A percentile compares a stretch with the other conserved stretches of the same genome.
These are phyloP conservation scores for Patella vulgata DNA, from an alignment of 1,140 invertebrate genomes.

Conservation along the genomic window DNA sequence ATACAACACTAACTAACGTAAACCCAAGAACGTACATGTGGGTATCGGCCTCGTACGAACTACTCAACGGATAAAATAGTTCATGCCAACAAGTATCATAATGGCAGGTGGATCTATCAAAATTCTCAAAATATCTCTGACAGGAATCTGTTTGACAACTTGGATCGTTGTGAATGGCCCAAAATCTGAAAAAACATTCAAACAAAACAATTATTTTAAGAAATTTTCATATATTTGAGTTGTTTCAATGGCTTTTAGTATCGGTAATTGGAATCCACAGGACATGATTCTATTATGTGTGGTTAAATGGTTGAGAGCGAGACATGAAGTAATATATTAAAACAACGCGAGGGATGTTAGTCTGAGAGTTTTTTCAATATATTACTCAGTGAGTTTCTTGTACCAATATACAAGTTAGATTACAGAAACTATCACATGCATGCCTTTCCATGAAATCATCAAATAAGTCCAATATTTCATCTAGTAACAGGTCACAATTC, in stretches of 20 bases:
- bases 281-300: too few relatives aligned
- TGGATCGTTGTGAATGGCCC: constrained; percentile 15
- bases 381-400: too few relatives aligned
- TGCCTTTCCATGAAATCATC: too few relatives aligned
- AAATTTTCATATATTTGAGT: background rate
- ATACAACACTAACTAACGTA: constrained; percentile 24
- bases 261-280: too few relatives aligned
- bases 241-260: background rate
- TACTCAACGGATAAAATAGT: constrained; percentile 44
- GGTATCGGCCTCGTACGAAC: constrained; percentile 22
- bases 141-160: constrained; percentile 25
- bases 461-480: too few relatives aligned
- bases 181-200: constrained; percentile 32
- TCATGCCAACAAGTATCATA: constrained; percentile 46
- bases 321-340: too few relatives aligned
- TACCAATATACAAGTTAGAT: too few relatives aligned
- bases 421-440: too few relatives aligned
- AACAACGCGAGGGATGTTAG: too few relatives aligned
- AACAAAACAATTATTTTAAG: background rate
- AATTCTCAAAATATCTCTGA: constrained; percentile 29
- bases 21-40: constrained; percentile 32
- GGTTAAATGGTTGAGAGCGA: too few relatives aligned
- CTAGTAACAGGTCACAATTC: too few relatives aligned
- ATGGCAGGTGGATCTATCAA: constrained; percentile 33
- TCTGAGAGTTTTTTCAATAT: too few relatives aligned